Evolutionary conservation across 2,797 vertebrate species (phyloP), one percentile per base, ranked within the genome.

Genomic region (Mormyrops boulengeri): DNA sequence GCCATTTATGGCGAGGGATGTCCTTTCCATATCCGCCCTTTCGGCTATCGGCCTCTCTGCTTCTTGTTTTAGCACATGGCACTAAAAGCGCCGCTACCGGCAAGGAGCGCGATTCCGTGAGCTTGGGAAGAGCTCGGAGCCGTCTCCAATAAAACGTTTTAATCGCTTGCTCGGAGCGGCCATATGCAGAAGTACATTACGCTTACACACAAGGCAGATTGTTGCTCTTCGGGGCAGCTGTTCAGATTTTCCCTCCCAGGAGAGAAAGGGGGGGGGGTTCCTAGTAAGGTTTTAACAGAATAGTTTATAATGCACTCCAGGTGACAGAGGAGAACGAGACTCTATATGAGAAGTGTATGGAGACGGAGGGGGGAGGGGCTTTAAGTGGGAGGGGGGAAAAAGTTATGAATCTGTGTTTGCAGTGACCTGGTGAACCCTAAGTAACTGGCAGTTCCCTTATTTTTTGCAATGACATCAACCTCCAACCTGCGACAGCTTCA

Each of bases 401-500:
- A 91, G 91, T 88, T 60, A 92, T 93, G 92, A 94, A 94, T 94
- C 92, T 91, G 92, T 92, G 93, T 91, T 92, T 77, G 34, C 88
- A 90, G 89, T 94, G 94, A 95, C 94, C 91, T 90, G 90, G 2
- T 38, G 91, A 92, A 93, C 94, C 93, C 93, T 92, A 91, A 92
- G 94, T 94, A 94, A 94, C 93, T 94, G 92, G 91, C 91, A 95
- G 92, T 90, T 93, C 92, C 87, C 5, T 60, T 60, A 44, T 88
- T 88, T 49, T 34, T 52, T 92, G 91, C 92, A 91, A 93, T 95
- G 94, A 95, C 94, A 94, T 95, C 95, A 95, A 92, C 93, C 91
- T 89, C 88, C 92, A 93, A 93, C 94, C 92, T 92, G 92, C 90
- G 91, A 93, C 91, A 91, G 88, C 95, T 93, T 95, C 92, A 95